Evolutionary conservation across 2,797 vertebrate genomes (phyloP), one percentile per base, ranked within the genome.

Genomic region (Coluber constrictor): DNA sequence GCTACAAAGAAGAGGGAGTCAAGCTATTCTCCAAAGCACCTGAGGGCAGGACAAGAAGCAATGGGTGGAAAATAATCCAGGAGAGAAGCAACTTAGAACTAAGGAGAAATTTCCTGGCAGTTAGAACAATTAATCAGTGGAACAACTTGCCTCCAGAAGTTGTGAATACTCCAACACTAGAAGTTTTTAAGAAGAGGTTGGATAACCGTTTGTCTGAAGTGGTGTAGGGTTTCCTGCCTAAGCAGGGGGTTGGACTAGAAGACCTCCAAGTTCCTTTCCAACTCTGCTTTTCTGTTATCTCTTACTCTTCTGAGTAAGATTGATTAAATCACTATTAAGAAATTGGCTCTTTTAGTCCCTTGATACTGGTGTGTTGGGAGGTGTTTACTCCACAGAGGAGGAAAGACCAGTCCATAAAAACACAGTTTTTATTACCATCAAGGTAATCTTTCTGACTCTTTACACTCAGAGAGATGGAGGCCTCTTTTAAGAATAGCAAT

Each of bases 261-360:
- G 15, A 32, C 15, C n/a, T 70, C 15, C n/a, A 70, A 70, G 15
- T 5, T 32, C 5, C 2, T n/a, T 70, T 32, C n/a, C n/a, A 70
- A 70, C n/a, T 16, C 66, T 70, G n/a, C 32, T 70, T 32, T 37
- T 70, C n/a, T 3, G 6, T 70, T 70, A 70, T 70, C 5, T 90
- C 59, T 90, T 86, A 32, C 5, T 90, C 59, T 90, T 86, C 54
- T 90, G 51, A 87, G 79, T 92, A 92, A 91, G 51, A n/a, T 56
- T 59, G 66, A 88, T 89, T 0, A 0, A 8, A 25, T 66, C n/a
- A 54, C 29, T 66, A 32, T 66, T 32, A 15, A 63, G 60, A 86
- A 20, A 13, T 16, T 29, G 11, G 15, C 32, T 32, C 32, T 60
- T 83, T 79, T 86, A 43, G 59, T 47, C 61, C 47, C 15, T 25